Evolutionary conservation across 1,140 invertebrate species (phyloP), one percentile per base, ranked within the genome.

Genomic region (Scaptomyza montana): DNA sequence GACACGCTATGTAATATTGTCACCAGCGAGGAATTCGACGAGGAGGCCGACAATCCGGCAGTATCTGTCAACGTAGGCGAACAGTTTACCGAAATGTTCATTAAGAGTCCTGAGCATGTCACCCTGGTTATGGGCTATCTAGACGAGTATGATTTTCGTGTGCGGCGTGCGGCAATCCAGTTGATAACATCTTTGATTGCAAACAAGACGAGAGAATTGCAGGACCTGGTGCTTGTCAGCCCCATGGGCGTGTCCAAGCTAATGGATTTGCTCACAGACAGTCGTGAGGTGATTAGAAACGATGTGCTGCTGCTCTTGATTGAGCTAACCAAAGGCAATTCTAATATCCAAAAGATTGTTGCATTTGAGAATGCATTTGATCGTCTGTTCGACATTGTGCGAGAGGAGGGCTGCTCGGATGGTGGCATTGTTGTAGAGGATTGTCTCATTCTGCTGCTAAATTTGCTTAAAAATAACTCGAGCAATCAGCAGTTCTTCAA

Each of bases 301-400:
- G 98, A 99, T 93, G 97, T 97, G 2, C 92, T 99, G 10, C 92
- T 99, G 5, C 93, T 99, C n/a, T 93, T 99, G 0, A 97, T 97
- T 74, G 96, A 98, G 90, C 93, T 99, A 53, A 99, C 98, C 0
- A 98, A 98, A 93, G 75, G 96, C 5, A 99, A 99, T 93, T 96
- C 98, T 0, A 99, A 99, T 92, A 98, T 99, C 80, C 99, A 99
- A 92, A 99, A 99, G 93, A 99, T 99, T 86, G 98, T 99, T 4
- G 99, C 98, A 0, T 99, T 99, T 93, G 98, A 99, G 93, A 99
- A 99, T 93, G 98, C 98, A 0, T 99, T 99, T 92, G 98, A 99
- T 93, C 94, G 97, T 74, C 93, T 99, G 41, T 97, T 99, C 79
- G 97, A 98, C 90, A 98, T 99, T 33, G 97, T 99, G 25, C 93